These are phyloP conservation scores for Frieseomelitta varia DNA, from an alignment of 1,140 invertebrate species.

Conservation along the genomic window DNA sequence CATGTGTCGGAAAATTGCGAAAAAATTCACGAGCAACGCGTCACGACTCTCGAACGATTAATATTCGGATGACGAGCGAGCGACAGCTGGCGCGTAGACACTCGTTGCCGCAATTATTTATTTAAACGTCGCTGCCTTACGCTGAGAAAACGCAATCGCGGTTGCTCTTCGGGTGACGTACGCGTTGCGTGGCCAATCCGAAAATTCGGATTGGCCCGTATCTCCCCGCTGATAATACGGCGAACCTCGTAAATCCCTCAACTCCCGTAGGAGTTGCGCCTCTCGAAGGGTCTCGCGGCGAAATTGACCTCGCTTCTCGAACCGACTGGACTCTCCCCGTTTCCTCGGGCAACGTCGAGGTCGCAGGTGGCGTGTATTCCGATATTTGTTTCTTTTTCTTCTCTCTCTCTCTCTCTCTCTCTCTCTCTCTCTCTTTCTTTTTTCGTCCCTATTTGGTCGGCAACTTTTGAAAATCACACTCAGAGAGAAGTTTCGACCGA, in stretches of 20 bases:
- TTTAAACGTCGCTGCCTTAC: background rate
- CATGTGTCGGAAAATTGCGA: background rate
- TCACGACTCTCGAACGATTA: background rate
- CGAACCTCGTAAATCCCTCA: slow-evolving; percentile 19
- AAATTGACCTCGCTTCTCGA: slow-evolving; percentile 3
- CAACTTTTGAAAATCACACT: slow-evolving; percentile 2
- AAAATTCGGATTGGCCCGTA: background rate
- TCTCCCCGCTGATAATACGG: slow-evolving; percentile 13
- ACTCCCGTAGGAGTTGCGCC: background rate
- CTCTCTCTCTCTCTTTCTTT: background rate
- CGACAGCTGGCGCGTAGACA: background rate
- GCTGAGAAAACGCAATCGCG: background rate
- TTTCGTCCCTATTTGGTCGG: background rate
- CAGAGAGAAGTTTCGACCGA: background rate
- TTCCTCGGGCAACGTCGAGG: background rate
- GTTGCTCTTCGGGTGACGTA: background rate
- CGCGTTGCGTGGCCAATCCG: background rate
- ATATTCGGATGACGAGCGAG: background rate
- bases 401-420: background rate
- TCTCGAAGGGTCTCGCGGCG: background rate
- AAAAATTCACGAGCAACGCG: background rate
- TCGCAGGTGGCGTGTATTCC: slow-evolving; percentile 17
- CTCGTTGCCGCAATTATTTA: slow-evolving; percentile 10
- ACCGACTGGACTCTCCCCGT: background rate
- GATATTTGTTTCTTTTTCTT: background rate